These are phyloP conservation scores for Hippocampus barbouri DNA, from an alignment of 2,113 vertebrate species.

Conservation along the genomic window DNA sequence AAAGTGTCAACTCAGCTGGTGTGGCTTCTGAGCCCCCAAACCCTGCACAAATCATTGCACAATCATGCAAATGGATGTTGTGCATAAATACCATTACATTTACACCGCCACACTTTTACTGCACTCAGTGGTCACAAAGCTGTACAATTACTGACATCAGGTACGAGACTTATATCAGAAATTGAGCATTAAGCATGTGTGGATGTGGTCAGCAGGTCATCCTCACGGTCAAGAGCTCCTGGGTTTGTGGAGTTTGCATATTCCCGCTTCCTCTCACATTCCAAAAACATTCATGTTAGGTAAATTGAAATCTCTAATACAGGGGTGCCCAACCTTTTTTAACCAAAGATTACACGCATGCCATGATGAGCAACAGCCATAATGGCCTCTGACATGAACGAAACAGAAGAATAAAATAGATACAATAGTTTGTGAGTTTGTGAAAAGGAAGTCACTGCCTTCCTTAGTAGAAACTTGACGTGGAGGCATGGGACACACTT, in stretches of 20 bases:
- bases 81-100: neutral
- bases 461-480: too few relatives aligned
- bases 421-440: too few relatives aligned
- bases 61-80: constrained; percentile 13
- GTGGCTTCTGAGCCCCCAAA: constrained; percentile 44
- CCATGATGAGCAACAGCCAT: too few relatives aligned
- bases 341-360: too few relatives aligned
- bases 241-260: neutral
- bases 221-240: neutral
- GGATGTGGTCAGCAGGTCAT: neutral
- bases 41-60: constrained; percentile 31
- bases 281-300: neutral
- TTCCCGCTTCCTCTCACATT: neutral
- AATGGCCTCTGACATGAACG: too few relatives aligned
- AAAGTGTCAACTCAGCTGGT: constrained; percentile 72
- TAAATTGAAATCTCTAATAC: neutral
- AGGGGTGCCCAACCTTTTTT: too few relatives aligned
- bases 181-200: neutral
- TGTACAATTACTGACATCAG: neutral
- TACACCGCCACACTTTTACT: neutral
- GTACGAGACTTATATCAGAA: neutral
- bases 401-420: too few relatives aligned
- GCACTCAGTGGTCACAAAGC: neutral
- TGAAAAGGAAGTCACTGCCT: too few relatives aligned
- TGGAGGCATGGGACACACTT: too few relatives aligned